Evolutionary conservation across 35 echinoderm and acorn worm species (phyloP).

Genomic region (Apostichopus parvimensis): DNA sequence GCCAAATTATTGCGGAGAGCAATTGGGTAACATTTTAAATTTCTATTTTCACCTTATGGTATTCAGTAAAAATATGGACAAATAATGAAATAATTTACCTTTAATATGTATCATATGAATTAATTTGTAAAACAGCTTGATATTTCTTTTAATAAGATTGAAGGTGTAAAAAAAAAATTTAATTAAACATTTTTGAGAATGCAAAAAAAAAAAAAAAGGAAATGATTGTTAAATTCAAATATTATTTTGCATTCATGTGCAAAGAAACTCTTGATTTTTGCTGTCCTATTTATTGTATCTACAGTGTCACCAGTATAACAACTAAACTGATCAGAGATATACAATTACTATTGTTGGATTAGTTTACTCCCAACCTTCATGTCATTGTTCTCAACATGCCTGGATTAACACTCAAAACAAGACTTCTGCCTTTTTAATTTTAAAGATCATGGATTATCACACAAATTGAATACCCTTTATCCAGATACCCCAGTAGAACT

Average conservation of each 20-base stretch:
- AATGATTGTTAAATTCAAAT: conserved; percentile 25
- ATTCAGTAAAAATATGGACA: not conserved
- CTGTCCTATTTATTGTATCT: no score
- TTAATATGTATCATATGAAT: not conserved
- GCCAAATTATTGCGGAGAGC: no score
- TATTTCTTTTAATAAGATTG: not conserved
- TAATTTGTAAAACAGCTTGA: not conserved
- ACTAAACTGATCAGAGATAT: no score
- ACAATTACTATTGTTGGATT: no score
- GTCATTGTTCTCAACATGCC: no score
- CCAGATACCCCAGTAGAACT: no score
- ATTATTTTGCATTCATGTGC: conserved; percentile 37
- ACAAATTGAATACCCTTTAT: no score
- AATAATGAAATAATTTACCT: not conserved
- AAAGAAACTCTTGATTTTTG: not conserved
- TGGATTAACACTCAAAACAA: no score
- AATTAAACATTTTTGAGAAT: conserved; percentile 14
- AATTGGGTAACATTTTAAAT: not conserved
- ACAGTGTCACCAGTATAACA: no score
- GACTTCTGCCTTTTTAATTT: no score
- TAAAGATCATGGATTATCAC: no score
- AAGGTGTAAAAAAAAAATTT: conserved; percentile 6
- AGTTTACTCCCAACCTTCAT: no score
- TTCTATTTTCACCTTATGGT: not conserved
- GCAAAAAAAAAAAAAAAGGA: not conserved